Base-by-base conservation (phyloP, 2,113 vertebrate species). In the Chloebia gouldiae region DNA sequence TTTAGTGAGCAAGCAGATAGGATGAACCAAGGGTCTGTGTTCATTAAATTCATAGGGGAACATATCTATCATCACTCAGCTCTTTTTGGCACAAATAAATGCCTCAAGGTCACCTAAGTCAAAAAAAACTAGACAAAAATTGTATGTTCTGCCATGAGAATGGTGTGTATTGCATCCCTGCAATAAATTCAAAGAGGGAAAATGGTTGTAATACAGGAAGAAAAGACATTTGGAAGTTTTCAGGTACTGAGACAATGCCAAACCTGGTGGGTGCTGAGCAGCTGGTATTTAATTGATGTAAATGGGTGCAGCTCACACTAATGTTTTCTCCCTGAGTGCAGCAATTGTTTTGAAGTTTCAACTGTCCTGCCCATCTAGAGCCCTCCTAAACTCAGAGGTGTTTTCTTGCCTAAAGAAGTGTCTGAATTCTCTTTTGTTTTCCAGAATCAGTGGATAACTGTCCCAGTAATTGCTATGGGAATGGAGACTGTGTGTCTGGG, bases 381-480 rank as follows among this genome's bases (percentile, higher is more conserved):
- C 25, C 61, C 16, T 93, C 28, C n/a, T 23, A 75, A 81, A 71
- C n/a, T 68, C 64, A 49, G 35, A 80, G 37, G 8, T 71, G 35
- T 86, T 86, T 90, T 50, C 49, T 72, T 71, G 22, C 65, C 37
- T 57, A 65, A 88, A 76, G 10, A 80, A 86, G 7, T 71, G 42
- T 50, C 23, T 94, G 20, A 88, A 80, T 72, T 94, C 28, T 95
- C 51, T 80, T 73, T 87, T 96, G 7, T 92, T 71, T 66, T 77
- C 5, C 90, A 99, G 99, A 99, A 92, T 99, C 99, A 0, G 98
- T 99, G 96, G 99, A 99, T 63, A 99, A 99, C 97, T 99, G 99
- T 93, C 99, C 99, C 96, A 99, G 99, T 97, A 99, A 99, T 97
- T 99, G 99, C 97, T 99, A 99, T 10, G 99, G 99, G 75, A 99